Evolutionary conservation across 2,113 vertebrate genomes (phyloP), one percentile per base, ranked within the genome.

Genomic region (Gadus macrocephalus): DNA sequence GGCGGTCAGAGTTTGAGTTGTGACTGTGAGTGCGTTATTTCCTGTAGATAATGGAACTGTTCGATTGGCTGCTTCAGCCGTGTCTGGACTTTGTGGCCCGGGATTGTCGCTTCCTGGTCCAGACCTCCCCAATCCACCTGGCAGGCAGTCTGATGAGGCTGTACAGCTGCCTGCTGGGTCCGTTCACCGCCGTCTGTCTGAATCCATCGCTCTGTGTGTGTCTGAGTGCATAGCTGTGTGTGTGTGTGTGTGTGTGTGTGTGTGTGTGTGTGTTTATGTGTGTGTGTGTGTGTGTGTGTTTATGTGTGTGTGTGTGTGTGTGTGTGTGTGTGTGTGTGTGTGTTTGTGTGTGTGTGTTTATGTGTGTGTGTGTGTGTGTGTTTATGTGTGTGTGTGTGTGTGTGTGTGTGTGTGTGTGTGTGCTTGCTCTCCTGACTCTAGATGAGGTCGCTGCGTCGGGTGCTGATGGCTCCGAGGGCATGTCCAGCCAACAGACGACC

Each of bases 51-150:
- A 69, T 83, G 68, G 91, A 92, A 78, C 81, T 98, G 83, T 98
- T 96, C 81, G 85, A 90, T 81, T 96, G 96, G 96, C 88, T 98
- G 0, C 77, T 98, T 19, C 90, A 95, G 68, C 95, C 96, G 5
- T 95, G 92, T 74, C 85, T 98, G 85, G 91, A 96, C 6, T 98
- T 97, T 67, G 78, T 93, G 83, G 81, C 86, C 12, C 82, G 79
- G 22, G 81, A 91, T 0, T 95, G 96, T 86, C 93, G 88, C 74
- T 92, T 91, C 72, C 31, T 95, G 31, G 86, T 98, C n/a, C 91
- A 92, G 72, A 95, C 95, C 0, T 97, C 95, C 64, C 80, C 91
- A 31, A 89, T 92, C 74, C 95, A 97, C 76, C 91, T 96, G 70
- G 84, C 89, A 79, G 87, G 88, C 20, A 93, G 92, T 63, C 87